These are phyloP conservation scores for Aviceda subcristata DNA, from an alignment of 2,113 vertebrate species.

Conservation along the genomic window DNA sequence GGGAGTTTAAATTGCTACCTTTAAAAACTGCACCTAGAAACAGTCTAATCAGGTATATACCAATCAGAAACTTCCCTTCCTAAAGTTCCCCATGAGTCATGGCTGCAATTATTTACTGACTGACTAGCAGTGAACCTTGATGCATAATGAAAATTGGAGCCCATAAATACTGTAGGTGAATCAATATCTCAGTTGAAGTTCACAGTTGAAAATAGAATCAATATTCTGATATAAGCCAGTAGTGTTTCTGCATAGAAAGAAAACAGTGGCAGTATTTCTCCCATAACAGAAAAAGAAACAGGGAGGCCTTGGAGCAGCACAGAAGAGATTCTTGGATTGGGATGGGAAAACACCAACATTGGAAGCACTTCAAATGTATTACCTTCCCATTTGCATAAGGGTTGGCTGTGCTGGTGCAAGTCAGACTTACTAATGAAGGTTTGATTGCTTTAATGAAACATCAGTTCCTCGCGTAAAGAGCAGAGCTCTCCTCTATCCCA, in stretches of 20 bases:
- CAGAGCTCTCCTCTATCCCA: background rate
- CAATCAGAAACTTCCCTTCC: background rate
- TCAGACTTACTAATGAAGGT: background rate
- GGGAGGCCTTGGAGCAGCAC: background rate
- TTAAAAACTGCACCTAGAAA: background rate
- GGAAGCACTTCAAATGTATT: background rate
- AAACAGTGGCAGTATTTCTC: background rate
- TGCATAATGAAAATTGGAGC: constrained; percentile 1
- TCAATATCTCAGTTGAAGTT: background rate
- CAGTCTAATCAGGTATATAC: background rate
- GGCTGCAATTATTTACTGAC: background rate
- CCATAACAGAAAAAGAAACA: background rate
- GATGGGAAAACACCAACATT: background rate
- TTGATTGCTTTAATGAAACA: background rate
- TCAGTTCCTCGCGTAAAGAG: background rate
- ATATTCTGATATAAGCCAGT: background rate
- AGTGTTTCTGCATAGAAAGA: background rate
- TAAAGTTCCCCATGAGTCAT: background rate
- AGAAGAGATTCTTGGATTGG: background rate
- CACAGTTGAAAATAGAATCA: background rate
- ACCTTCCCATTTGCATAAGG: background rate
- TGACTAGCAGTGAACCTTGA: background rate
- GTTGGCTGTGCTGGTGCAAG: background rate
- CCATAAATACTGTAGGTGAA: constrained; percentile 1
- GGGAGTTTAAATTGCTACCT: background rate